phyloP scores from a whole-genome alignment of 2,797 vertebrate species.

The Cirrhinus molitorella region DNA sequence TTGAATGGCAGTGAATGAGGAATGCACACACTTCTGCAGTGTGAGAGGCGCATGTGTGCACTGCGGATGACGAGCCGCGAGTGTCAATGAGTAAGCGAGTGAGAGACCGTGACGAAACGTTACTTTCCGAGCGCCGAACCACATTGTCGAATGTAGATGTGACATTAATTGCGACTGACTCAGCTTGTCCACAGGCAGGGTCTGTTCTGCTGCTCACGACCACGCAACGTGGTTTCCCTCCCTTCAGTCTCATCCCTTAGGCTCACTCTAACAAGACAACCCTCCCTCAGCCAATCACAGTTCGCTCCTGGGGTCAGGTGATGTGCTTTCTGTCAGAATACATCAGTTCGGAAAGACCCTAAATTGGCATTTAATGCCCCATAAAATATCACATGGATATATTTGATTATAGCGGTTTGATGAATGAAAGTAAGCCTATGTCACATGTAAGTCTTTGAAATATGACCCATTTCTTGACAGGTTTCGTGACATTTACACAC shows the following conservation, averaged over 20 bases:
- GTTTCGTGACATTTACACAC: slow-evolving; percentile 3
- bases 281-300: slow-evolving; percentile 68
- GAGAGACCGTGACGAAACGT: slow-evolving; percentile 57
- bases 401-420: neutral
- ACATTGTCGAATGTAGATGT: slow-evolving; percentile 53
- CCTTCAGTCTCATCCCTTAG: slow-evolving; percentile 7
- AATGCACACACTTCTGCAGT: slow-evolving; percentile 66
- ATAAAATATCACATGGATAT: neutral
- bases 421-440: neutral
- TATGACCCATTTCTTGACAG: neutral
- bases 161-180: slow-evolving; percentile 62
- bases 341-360: slow-evolving; percentile 51
- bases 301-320: slow-evolving; percentile 65
- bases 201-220: slow-evolving; percentile 59
- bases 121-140: slow-evolving; percentile 21
- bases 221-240: slow-evolving; percentile 53
- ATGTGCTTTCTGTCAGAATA: slow-evolving; percentile 67
- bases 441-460: neutral
- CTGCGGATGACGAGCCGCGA: slow-evolving; percentile 51
- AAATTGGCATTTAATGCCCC: slow-evolving; percentile 2
- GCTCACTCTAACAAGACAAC: slow-evolving; percentile 10
- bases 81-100: slow-evolving; percentile 43
- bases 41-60: slow-evolving; percentile 65
- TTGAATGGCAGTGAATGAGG: slow-evolving; percentile 51
- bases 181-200: slow-evolving; percentile 70